Conservation (phyloP, 2,113 vertebrate species). For the Oenanthe melanoleuca region DNA sequence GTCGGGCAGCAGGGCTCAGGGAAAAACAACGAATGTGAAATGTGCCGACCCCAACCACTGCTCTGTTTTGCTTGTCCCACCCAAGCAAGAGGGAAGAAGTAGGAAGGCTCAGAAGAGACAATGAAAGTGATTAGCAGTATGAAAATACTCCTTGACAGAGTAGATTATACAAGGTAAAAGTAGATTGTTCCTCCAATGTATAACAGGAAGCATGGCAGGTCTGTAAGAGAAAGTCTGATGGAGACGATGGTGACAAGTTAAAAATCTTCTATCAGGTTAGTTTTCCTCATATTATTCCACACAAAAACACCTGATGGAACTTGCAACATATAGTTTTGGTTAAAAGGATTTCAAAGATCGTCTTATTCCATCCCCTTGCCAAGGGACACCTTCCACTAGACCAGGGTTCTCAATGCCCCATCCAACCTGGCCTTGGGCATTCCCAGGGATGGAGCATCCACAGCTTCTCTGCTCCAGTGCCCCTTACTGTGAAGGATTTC, state of each 20-base stretch:
- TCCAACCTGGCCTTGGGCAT: not conserved
- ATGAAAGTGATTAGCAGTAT: not conserved
- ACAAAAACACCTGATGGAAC: not conserved
- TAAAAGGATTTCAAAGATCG: not conserved
- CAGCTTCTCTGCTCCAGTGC: not conserved
- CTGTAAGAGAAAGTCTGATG: not conserved
- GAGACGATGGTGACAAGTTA: not conserved
- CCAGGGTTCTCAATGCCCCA: not conserved
- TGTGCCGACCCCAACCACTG: not conserved
- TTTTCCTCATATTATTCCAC: not conserved
- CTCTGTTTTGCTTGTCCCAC: not conserved
- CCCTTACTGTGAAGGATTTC: not conserved
- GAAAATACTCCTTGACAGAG: not conserved
- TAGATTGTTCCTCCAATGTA: not conserved
- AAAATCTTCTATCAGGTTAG: not conserved
- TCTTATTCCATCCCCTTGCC: not conserved
- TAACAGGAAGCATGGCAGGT: not conserved
- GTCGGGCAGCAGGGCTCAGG: not conserved
- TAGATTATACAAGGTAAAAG: not conserved
- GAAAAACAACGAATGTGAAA: not conserved
- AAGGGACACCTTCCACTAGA: not conserved
- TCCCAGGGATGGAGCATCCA: not conserved
- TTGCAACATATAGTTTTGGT: not conserved
- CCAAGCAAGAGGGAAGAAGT: not conserved
- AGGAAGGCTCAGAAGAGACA: not conserved